These are phyloP conservation scores for Andrena minutula DNA, from an alignment of 2,888 invertebrate species.

Conservation along the genomic window DNA sequence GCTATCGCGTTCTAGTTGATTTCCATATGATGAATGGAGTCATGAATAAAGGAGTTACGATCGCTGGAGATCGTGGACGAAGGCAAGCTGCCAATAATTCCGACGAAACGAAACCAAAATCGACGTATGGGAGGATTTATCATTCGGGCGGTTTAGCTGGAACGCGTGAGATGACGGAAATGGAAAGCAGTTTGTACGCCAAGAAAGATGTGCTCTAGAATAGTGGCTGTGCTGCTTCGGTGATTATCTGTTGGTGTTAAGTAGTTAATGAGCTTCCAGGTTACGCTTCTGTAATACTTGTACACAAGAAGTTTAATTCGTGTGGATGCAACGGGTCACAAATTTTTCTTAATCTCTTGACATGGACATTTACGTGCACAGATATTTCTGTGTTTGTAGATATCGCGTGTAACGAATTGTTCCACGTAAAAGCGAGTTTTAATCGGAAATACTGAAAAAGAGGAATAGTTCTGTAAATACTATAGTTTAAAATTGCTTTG, in stretches of 20 bases:
- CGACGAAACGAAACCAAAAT: constrained; percentile 28
- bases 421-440: too few relatives aligned
- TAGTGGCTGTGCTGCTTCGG: not conserved
- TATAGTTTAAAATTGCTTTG: too few relatives aligned
- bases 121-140: constrained; percentile 49
- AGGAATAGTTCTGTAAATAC: too few relatives aligned
- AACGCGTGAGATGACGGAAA: not conserved
- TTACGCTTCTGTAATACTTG: not conserved
- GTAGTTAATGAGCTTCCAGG: not conserved
- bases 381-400: too few relatives aligned
- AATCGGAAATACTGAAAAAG: too few relatives aligned
- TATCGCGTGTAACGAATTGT: too few relatives aligned
- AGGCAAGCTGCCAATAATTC: constrained; percentile 66
- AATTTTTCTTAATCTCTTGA: too few relatives aligned
- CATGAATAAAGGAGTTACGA: constrained; percentile 65
- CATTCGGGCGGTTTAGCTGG: constrained; percentile 16
- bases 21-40: constrained; percentile 61
- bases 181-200: not conserved
- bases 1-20: constrained; percentile 58
- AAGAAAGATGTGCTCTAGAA: not conserved
- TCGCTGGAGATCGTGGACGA: constrained; percentile 1
- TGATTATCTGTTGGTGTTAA: not conserved
- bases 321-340: too few relatives aligned
- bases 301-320: not conserved
- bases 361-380: too few relatives aligned